A percentile compares a stretch with the other conserved stretches of the same genome.
These are phyloP conservation scores for Lumbricus terrestris DNA, from an alignment of 2,888 invertebrate genomes.

Conservation along the genomic window DNA sequence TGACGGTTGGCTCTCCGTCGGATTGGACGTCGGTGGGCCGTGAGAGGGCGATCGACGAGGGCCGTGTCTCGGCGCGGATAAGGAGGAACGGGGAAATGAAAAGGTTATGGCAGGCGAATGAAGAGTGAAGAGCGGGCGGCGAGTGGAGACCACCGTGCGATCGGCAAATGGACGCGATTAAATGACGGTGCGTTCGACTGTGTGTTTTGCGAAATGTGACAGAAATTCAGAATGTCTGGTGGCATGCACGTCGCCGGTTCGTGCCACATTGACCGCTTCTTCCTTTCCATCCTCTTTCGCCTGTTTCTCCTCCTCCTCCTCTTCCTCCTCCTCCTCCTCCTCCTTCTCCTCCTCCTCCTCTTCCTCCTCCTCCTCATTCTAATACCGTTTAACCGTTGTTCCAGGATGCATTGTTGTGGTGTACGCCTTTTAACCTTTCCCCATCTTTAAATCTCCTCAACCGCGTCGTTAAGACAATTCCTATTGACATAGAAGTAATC, in stretches of 20 bases:
- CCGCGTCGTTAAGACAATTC: not conserved
- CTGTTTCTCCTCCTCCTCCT: not conserved
- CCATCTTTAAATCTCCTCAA: not conserved
- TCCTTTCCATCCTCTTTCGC: not conserved
- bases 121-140: not conserved
- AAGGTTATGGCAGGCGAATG: slow-evolving; percentile 10
- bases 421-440: too few relatives aligned
- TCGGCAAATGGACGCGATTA: not conserved
- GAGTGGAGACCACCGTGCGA: not conserved
- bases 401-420: too few relatives aligned
- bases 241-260: slow-evolving; percentile 9
- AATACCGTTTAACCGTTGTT: too few relatives aligned
- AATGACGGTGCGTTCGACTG: not conserved
- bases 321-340: not conserved
- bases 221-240: not conserved
- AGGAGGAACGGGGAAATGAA: slow-evolving; percentile 6
- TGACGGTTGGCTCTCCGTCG: not conserved
- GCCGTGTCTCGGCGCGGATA: not conserved
- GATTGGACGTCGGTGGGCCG: not conserved
- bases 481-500: not conserved
- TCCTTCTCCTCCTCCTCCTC: not conserved
- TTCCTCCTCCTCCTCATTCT: not conserved
- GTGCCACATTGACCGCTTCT: not conserved
- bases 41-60: slow-evolving; percentile 3
- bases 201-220: not conserved